Evolutionary conservation across 2,797 vertebrate species (phyloP), one percentile per base, ranked within the genome.

Genomic region (Poeciliopsis infans): DNA sequence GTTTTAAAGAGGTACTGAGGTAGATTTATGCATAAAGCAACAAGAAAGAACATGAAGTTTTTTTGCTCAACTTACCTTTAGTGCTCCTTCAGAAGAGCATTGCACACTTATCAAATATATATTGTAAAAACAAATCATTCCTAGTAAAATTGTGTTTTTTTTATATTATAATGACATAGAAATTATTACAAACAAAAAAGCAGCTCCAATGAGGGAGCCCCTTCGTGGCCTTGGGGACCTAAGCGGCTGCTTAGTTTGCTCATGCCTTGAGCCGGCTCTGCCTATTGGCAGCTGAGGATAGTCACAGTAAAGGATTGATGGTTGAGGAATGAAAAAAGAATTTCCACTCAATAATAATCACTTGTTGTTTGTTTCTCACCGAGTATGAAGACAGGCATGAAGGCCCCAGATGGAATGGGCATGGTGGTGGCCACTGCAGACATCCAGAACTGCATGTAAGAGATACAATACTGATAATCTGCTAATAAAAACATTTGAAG

Each of bases 321-420:
- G 33, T 10, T 39, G 11, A 7, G 20, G 31, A 49, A 7, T 36
- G 2, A 41, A 28, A 61, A 33, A 61, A 33, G 0, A 1, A 12
- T 23, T 8, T 61, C 18, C 20, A 46, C 28, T 25, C 36, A 20
- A 18, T 55, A 39, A 36, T 12, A 5, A 28, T 6, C 3, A 39
- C 3, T 12, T 61, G 12, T 20, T 64, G 23, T 15, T 10, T 11
- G 0, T 10, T 11, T n/a, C 96, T 95, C 92, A 99, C 98, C 98
- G 2, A 99, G 87, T 46, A 98, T 97, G 88, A 99, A 99, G 85
- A 99, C 98, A 2, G 98, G 98, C 97, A 99, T 99, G 96, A 99
- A 99, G 51, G 97, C 97, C 86, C 98, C 98, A 0, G 97, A 98
- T 0, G 98, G 98, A 4, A 98, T 97, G 72, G 98, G 98, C 98